Conservation (phyloP, 2,888 invertebrate species). For the Aleiodes testaceus region DNA sequence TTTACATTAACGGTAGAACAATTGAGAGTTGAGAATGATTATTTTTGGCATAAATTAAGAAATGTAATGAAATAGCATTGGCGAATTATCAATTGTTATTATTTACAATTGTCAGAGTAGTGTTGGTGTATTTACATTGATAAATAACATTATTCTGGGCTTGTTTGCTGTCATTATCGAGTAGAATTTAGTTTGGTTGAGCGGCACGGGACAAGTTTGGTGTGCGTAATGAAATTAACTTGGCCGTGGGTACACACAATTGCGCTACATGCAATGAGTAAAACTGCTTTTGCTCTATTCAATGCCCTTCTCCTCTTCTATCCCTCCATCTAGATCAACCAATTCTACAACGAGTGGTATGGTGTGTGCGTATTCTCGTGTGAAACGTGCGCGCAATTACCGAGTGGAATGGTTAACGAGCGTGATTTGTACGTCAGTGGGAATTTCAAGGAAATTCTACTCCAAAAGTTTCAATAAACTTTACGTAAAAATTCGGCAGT, state of each 20-base stretch:
- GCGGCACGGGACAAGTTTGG: slow-evolving; percentile 23
- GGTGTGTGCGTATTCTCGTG: slow-evolving; percentile 12
- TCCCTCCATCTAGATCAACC: background rate
- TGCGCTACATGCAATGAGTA: slow-evolving; percentile 10
- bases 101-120: too few species aligned
- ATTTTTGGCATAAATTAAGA: too few species aligned
- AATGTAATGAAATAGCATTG: too few species aligned
- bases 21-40: background rate
- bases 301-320: background rate
- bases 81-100: too few species aligned
- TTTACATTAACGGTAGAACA: slow-evolving; percentile 20
- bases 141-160: slow-evolving; percentile 22
- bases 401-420: slow-evolving; percentile 27
- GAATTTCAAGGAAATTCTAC: slow-evolving; percentile 29
- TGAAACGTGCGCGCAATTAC: slow-evolving; percentile 29
- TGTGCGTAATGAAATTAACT: slow-evolving; percentile 27
- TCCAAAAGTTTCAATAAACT: slow-evolving; percentile 3
- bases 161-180: slow-evolving; percentile 32
- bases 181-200: slow-evolving; percentile 22
- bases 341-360: background rate
- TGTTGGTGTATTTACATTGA: slow-evolving; percentile 6
- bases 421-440: slow-evolving; percentile 31
- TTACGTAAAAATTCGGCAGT: background rate
- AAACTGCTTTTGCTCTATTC: background rate
- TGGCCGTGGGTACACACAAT: slow-evolving; percentile 26